Conservation (phyloP, 2,888 invertebrate species). For the Sminthurides aquaticus region DNA sequence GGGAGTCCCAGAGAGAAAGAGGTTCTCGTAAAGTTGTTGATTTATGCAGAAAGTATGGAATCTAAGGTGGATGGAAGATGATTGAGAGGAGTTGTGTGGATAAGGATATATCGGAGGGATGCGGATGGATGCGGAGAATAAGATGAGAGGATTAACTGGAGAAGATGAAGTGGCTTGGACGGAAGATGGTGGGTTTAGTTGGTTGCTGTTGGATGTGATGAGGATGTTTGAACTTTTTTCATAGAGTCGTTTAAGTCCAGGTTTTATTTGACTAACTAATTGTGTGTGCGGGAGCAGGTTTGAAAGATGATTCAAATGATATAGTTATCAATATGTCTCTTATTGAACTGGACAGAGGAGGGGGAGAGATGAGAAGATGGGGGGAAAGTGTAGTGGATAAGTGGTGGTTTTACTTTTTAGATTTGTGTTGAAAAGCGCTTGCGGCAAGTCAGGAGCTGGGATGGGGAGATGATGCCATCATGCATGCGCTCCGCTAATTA, state of each 20-base stretch:
- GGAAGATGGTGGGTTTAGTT: too few relatives aligned
- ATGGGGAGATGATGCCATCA: neutral
- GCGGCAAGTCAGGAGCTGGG: neutral
- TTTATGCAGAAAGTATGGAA: neutral
- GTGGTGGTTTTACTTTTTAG: too few relatives aligned
- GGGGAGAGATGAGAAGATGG: neutral
- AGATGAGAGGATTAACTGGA: neutral
- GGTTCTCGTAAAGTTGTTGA: slow-evolving; percentile 5
- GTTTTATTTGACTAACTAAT: slow-evolving; percentile 23
- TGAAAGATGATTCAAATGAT: slow-evolving; percentile 1
- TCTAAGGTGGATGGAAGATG: neutral
- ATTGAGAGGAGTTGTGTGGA: neutral
- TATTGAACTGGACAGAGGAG: slow-evolving; percentile 2
- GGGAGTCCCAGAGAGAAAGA: too few relatives aligned
- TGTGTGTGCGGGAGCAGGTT: slow-evolving; percentile 10
- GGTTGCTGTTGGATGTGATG: too few relatives aligned
- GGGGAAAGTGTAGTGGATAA: too few relatives aligned
- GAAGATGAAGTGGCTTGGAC: neutral
- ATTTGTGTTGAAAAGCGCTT: neutral
- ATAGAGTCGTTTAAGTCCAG: neutral
- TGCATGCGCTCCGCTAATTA: neutral
- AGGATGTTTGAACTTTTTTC: neutral
- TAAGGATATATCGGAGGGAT: neutral
- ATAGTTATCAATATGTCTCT: slow-evolving; percentile 2
- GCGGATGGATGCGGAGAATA: too few relatives aligned